Evolutionary conservation across 30 jellyfish, hydroid and myxozoan genomes (phyloP).

Genomic region (Pseudorhiza aurosa): DNA sequence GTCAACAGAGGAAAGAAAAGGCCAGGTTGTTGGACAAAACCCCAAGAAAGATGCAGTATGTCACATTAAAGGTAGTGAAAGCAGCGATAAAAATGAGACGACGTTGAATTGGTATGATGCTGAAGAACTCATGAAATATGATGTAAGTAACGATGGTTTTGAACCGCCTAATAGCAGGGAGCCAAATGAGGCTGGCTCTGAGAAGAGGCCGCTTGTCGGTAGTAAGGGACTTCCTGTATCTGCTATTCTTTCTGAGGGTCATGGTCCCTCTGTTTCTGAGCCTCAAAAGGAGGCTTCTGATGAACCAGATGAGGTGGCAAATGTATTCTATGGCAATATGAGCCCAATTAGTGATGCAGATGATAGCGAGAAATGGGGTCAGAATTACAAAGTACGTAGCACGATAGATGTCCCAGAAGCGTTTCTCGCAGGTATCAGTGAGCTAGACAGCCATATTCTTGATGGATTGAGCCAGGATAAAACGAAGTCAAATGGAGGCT

Average conservation of each 20-base stretch:
- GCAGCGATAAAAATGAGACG: background rate
- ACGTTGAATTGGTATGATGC: conserved; percentile 22
- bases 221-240: background rate
- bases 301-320: background rate
- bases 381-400: background rate
- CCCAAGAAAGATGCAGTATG: too few species aligned
- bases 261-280: background rate
- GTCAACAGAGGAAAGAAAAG: too few species aligned
- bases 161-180: too few species aligned
- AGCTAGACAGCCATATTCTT: background rate
- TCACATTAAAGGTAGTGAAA: too few species aligned
- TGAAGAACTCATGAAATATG: conserved; percentile 13
- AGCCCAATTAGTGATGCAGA: conserved; percentile 4
- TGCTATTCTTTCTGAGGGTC: background rate
- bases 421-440: background rate
- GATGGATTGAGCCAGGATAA: background rate
- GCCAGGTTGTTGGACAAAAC: too few species aligned
- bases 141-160: background rate
- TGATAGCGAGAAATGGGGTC: background rate
- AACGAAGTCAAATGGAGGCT: too few species aligned
- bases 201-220: background rate
- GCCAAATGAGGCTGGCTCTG: background rate
- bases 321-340: background rate
- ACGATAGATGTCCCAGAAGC: background rate
- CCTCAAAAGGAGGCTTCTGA: background rate